Percentiles rank a stretch among this genome's conserved stretches.
These are phyloP conservation scores for Acholoe squamosa DNA, from an alignment of 2,888 invertebrate species.

Conservation along the genomic window DNA sequence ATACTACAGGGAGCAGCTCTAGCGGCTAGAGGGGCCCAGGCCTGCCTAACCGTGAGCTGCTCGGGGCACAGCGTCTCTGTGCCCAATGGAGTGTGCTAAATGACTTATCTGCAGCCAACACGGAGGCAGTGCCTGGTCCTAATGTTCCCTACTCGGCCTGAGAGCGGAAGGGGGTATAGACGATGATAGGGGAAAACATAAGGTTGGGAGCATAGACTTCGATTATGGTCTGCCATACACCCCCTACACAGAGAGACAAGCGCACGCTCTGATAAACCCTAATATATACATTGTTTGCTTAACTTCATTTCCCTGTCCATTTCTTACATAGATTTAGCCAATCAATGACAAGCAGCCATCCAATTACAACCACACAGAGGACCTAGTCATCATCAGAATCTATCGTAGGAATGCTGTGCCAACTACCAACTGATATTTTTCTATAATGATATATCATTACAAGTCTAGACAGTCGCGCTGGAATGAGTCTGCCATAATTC, in stretches of 20 bases:
- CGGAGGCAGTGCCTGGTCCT: not conserved
- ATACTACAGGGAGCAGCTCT: not conserved
- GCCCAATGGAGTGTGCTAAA: slow-evolving; percentile 16
- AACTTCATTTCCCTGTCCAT: not conserved
- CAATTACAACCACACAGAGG: not conserved
- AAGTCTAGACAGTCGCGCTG: too few species aligned
- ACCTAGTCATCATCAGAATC: not conserved
- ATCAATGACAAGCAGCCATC: slow-evolving; percentile 11
- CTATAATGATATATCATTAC: slow-evolving; percentile 45
- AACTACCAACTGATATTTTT: not conserved
- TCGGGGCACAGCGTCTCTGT: not conserved
- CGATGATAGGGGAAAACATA: slow-evolving; percentile 12
- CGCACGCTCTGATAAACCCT: not conserved
- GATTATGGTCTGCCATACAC: not conserved
- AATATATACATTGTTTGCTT: not conserved
- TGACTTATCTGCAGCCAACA: not conserved
- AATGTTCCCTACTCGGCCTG: not conserved
- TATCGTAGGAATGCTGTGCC: not conserved
- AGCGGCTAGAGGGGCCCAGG: not conserved
- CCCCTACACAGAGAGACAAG: not conserved
- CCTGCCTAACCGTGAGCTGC: slow-evolving; percentile 3
- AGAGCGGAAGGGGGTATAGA: not conserved
- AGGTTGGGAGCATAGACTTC: not conserved
- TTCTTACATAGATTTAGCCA: not conserved
- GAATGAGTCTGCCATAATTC: too few species aligned